A percentile compares a stretch with the other conserved stretches of the same genome.
phyloP scores from a whole-genome alignment of 2,888 invertebrate genomes.

The Automeris io region DNA sequence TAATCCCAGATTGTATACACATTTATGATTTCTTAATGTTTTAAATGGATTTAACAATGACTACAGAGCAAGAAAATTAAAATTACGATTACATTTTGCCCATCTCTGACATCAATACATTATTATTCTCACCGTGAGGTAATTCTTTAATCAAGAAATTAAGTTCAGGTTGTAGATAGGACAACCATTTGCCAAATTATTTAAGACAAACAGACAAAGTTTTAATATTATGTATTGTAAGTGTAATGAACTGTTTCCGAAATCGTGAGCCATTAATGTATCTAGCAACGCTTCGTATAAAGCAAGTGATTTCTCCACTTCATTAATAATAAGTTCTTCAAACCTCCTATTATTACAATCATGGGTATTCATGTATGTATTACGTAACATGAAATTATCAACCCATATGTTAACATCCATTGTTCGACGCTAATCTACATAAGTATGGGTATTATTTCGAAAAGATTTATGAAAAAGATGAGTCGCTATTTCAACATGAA shows the following conservation, averaged over 20 bases:
- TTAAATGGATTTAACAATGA: too few relatives aligned
- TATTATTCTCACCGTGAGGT: too few relatives aligned
- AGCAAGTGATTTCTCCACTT: conserved; percentile 53
- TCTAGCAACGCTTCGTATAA: conserved; percentile 12
- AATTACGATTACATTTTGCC: too few relatives aligned
- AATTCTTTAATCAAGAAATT: too few relatives aligned
- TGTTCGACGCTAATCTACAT: conserved; percentile 71
- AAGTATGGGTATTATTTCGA: conserved; percentile 76
- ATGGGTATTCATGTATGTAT: conserved; percentile 56
- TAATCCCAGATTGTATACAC: too few relatives aligned
- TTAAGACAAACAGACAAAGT: too few relatives aligned
- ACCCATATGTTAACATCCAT: conserved; percentile 63
- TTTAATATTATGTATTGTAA: too few relatives aligned
- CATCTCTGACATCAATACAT: too few relatives aligned
- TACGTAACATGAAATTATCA: conserved; percentile 69
- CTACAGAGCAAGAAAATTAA: too few relatives aligned
- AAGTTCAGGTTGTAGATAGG: too few relatives aligned
- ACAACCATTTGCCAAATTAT: too few relatives aligned
- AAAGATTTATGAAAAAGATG: conserved; percentile 61
- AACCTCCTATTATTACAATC: conserved; percentile 56
- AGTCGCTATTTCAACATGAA: conserved; percentile 49
- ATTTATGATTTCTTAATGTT: too few relatives aligned
- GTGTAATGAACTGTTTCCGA: neutral
- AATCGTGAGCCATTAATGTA: conserved; percentile 65
- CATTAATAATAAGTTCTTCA: conserved; percentile 64